Percentiles rank a stretch among this genome's conserved stretches.
These are phyloP conservation scores for Physocephala rufipes DNA, from an alignment of 2,888 invertebrate genomes.

Conservation along the genomic window DNA sequence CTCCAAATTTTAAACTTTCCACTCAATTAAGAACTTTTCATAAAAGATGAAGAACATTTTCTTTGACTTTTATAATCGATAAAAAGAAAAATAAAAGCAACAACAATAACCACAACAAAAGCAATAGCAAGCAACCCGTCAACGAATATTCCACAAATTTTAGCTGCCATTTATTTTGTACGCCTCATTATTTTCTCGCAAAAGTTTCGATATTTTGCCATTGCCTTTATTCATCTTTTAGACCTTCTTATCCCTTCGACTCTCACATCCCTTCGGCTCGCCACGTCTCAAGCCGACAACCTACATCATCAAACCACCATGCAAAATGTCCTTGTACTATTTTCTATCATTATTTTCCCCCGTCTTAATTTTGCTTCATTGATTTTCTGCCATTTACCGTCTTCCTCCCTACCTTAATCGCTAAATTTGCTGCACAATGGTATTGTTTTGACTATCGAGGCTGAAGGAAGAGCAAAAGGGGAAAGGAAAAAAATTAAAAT, in stretches of 20 bases:
- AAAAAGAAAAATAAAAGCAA: neutral
- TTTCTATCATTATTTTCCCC: neutral
- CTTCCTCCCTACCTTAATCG: neutral
- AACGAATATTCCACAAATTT: slow-evolving; percentile 9
- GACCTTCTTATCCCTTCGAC: neutral
- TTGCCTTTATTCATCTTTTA: neutral
- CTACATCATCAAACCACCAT: neutral
- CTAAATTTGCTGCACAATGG: neutral
- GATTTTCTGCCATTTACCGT: neutral
- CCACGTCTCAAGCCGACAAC: too few species aligned
- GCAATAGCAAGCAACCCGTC: neutral
- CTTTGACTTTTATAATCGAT: too few species aligned
- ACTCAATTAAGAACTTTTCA: too few species aligned
- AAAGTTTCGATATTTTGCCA: neutral
- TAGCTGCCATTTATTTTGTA: slow-evolving; percentile 13
- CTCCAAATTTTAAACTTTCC: too few species aligned
- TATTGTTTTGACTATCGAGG: neutral
- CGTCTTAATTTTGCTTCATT: slow-evolving; percentile 3
- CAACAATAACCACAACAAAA: neutral
- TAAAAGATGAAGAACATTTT: too few species aligned
- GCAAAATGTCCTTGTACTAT: neutral
- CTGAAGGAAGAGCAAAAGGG: neutral
- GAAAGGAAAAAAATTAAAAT: neutral
- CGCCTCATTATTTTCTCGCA: neutral
- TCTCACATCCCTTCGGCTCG: neutral